Evolutionary conservation across 2,888 invertebrate genomes (phyloP).

Genomic region (Coremacera marginata): DNA sequence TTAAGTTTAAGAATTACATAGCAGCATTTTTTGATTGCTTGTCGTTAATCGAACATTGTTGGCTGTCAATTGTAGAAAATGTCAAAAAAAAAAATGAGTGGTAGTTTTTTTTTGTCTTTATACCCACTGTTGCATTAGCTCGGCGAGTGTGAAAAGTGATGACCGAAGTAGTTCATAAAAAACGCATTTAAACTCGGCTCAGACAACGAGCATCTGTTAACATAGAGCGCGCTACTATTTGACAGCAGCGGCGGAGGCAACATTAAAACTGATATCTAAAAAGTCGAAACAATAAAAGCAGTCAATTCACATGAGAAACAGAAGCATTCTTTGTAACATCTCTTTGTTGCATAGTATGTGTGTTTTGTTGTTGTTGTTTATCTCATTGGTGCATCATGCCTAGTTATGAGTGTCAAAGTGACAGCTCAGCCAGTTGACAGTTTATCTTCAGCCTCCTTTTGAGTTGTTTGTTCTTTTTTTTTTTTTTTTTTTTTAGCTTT

Average conservation of each 20-base stretch:
- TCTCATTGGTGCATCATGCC: background rate
- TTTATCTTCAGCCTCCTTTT: background rate
- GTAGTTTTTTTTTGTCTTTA: background rate
- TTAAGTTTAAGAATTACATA: constrained; percentile 10
- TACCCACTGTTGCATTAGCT: too few relatives aligned
- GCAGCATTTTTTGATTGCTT: constrained; percentile 7
- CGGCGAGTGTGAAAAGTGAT: background rate
- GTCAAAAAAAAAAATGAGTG: constrained; percentile 23
- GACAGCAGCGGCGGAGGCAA: too few relatives aligned
- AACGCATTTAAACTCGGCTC: background rate
- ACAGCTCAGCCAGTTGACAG: constrained; percentile 17
- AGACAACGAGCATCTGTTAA: background rate
- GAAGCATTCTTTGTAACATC: too few relatives aligned
- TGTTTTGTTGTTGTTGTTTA: too few relatives aligned
- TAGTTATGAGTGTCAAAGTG: constrained; percentile 39
- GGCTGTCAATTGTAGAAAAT: constrained; percentile 24
- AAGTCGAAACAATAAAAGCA: background rate
- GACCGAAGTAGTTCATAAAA: background rate
- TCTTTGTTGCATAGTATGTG: background rate
- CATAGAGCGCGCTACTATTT: background rate
- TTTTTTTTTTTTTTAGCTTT: too few relatives aligned
- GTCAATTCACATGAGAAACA: background rate
- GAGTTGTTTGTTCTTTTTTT: too few relatives aligned
- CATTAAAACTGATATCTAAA: too few relatives aligned
- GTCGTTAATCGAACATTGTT: constrained; percentile 12